These are phyloP conservation scores for Petrocephalus microphthalmus DNA, from an alignment of 2,113 vertebrate genomes.

Conservation along the genomic window DNA sequence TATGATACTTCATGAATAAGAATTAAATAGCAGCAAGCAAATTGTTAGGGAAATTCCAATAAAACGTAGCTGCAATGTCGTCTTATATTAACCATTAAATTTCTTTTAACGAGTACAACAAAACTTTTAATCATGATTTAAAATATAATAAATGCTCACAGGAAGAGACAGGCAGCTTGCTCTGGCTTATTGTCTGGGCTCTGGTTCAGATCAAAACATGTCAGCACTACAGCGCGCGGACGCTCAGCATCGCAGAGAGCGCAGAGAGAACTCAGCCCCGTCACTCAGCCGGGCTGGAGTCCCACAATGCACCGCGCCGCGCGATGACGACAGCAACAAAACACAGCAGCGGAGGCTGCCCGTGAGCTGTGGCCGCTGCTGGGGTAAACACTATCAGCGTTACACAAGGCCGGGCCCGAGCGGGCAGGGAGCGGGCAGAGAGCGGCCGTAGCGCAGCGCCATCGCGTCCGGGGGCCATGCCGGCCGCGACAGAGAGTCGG, in stretches of 20 bases:
- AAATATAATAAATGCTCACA: neutral
- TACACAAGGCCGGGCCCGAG: conserved; percentile 21
- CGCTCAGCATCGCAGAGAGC: neutral
- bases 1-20: neutral
- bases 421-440: conserved; percentile 19
- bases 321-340: conserved; percentile 67
- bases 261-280: conserved; percentile 45
- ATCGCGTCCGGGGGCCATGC: neutral
- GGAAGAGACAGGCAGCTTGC: neutral
- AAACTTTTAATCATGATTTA: neutral
- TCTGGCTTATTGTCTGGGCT: neutral
- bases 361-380: conserved; percentile 37
- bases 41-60: neutral
- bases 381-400: conserved; percentile 33
- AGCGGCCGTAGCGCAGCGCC: neutral
- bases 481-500: neutral
- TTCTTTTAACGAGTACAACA: neutral
- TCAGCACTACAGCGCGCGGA: neutral
- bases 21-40: neutral
- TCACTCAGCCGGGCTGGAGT: conserved; percentile 30
- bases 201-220: neutral
- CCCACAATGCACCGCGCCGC: conserved; percentile 55
- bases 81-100: neutral
- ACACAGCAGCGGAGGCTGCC: conserved; percentile 47
- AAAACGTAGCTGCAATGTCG: neutral